Base-by-base conservation (phyloP, 2,888 invertebrate species). In the Crepidodera aurea region DNA sequence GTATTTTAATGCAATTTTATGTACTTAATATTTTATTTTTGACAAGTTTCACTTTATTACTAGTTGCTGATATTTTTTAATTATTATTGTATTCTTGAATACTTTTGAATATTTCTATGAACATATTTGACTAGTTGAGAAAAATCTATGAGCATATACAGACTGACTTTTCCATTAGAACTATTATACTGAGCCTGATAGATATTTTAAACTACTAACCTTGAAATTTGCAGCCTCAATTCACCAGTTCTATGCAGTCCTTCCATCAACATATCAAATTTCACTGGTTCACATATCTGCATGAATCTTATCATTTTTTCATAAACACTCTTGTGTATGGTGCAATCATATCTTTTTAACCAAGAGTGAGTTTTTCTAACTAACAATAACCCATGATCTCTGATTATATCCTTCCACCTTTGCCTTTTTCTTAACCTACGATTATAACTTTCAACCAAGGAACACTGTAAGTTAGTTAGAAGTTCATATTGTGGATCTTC, bases 181-280 rank as follows among this genome's bases (percentile, higher is more conserved):
- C n/a, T n/a, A n/a, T n/a, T n/a, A n/a, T n/a, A n/a, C n/a, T n/a
- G n/a, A n/a, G n/a, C n/a, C n/a, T n/a, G n/a, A n/a, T n/a, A n/a
- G n/a, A n/a, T n/a, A n/a, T n/a, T n/a, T n/a, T 16, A 40, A 10
- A 5, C 8, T 3, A 72, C 66, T 69, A 75, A 84, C 84, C 82
- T 83, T 68, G 83, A 77, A 18, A 90, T 83, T 60, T 84, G 84
- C 70, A 86, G 86, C 67, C 87, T 84, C 7, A 93, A 75, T 74
- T 92, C 91, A 10, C 85, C 85, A 74, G 88, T 90, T 70, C 88
- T 84, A 73, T 88, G 88, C 22, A 94, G 73, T 0, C 91, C 88
- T 77, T 94, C 94, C 77, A 94, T 84, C 3, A 93, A 83, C 63
- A 87, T 85, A 76, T 93, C 93, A 79, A 90, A 92, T 64, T 91